Evolutionary conservation across 2,113 vertebrate species (phyloP).

Genomic region (Patagioenas fasciata): DNA sequence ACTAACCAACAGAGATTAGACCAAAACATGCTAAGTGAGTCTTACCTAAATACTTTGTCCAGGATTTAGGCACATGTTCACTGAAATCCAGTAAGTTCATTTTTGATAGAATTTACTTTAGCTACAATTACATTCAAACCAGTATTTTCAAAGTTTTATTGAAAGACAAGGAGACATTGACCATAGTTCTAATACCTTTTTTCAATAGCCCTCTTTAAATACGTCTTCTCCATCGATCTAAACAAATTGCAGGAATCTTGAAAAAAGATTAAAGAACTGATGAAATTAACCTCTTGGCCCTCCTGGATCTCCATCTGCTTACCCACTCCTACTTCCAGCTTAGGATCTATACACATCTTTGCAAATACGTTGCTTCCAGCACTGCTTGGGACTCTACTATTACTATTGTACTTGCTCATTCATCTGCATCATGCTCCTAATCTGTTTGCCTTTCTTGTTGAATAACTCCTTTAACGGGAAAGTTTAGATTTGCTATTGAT

Average conservation of each 20-base stretch:
- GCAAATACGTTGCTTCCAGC: not conserved
- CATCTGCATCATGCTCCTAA: not conserved
- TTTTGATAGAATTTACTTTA: not conserved
- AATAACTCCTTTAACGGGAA: not conserved
- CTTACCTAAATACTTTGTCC: not conserved
- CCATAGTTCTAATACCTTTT: not conserved
- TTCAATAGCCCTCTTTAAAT: not conserved
- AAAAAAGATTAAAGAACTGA: not conserved
- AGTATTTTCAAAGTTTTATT: not conserved
- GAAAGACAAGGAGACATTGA: not conserved
- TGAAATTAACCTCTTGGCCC: not conserved
- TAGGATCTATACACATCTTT: not conserved
- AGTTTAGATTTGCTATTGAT: not conserved
- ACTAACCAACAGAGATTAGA: not conserved
- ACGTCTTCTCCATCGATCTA: not conserved
- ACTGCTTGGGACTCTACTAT: not conserved
- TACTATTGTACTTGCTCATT: not conserved
- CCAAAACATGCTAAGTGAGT: not conserved
- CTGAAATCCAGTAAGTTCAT: accelerated
- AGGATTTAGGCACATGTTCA: not conserved
- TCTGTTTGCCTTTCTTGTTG: not conserved
- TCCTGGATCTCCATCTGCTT: not conserved
- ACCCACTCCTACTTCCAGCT: not conserved
- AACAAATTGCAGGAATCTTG: not conserved
- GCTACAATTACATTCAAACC: not conserved